phyloP scores from a whole-genome alignment of 92 coral and sea anemone species.

The Heliopora coerulea region DNA sequence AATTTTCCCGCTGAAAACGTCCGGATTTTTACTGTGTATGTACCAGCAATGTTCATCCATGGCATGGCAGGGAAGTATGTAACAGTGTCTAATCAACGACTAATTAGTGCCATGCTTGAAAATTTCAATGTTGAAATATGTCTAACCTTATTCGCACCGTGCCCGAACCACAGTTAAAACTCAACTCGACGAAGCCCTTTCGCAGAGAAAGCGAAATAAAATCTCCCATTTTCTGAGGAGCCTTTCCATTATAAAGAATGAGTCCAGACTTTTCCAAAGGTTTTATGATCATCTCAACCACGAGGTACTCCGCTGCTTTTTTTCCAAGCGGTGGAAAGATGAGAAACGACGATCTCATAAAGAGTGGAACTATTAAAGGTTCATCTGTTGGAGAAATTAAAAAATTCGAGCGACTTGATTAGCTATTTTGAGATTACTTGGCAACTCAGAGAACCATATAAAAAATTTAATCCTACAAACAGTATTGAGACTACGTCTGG shows the following conservation, averaged over 20 bases:
- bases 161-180: constrained; percentile 64
- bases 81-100: too few relatives aligned
- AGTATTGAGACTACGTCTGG: too few relatives aligned
- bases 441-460: too few relatives aligned
- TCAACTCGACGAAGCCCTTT: constrained; percentile 54
- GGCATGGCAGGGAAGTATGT: too few relatives aligned
- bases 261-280: constrained; percentile 46
- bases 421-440: too few relatives aligned
- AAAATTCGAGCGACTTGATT: too few relatives aligned
- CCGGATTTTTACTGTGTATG: too few relatives aligned
- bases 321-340: constrained; percentile 55
- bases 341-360: constrained; percentile 42
- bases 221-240: constrained; percentile 45
- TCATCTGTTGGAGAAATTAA: neutral
- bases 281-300: constrained; percentile 39
- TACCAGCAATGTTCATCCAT: too few relatives aligned
- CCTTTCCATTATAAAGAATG: constrained; percentile 48
- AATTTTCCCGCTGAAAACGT: too few relatives aligned
- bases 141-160: constrained; percentile 47
- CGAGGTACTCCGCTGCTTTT: constrained; percentile 38
- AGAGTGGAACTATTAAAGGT: constrained; percentile 34
- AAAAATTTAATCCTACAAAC: too few relatives aligned
- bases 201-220: constrained; percentile 51
- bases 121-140: neutral
- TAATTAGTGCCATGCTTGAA: neutral